Evolutionary conservation across 2,797 vertebrate genomes (phyloP), one percentile per base, ranked within the genome.

Genomic region (Kryptolebias ocellatus): DNA sequence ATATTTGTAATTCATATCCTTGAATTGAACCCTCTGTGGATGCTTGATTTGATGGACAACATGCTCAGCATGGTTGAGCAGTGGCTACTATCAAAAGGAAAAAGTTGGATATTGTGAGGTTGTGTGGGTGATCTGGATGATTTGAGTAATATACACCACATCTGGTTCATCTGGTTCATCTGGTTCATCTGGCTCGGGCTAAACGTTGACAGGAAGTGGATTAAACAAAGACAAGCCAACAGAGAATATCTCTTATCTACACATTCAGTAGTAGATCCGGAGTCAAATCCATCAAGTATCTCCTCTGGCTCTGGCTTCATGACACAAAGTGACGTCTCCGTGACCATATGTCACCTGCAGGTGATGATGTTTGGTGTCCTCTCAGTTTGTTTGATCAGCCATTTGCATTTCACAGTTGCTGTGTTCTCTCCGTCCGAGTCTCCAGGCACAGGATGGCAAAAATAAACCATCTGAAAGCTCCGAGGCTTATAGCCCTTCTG

Each of bases 401-500:
- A 31, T 79, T 81, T 79, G 50, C 54, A 10, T 85, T 86, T 85
- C n/a, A 75, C 70, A 66, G 79, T 82, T 74, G 79, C 72, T 44
- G 70, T 69, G 85, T 74, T 83, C 58, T 50, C 76, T 72, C 67
- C 39, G 42, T 68, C 53, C 64, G 52, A 64, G 68, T 72, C 67
- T 77, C 70, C 72, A 73, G 81, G 83, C 83, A 78, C 69, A 64
- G 0, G 51, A 74, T 4, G 45, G 73, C 76, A 72, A 66, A 83
- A 83, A 85, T 83, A 88, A 83, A 82, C 59, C 87, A 81, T 74
- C 37, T 50, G 76, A 83, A 75, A 89, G 79, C 81, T 88, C 67
- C 53, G 57, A 76, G 78, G 90, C 87, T 86, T 81, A 80, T 8
- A 31, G 73, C 64, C 84, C 87, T 73, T 85, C 92, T 91, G 90